Evolutionary conservation across 1,140 invertebrate genomes (phyloP), one percentile per base, ranked within the genome.

Genomic region (Drosophila melanogaster): DNA sequence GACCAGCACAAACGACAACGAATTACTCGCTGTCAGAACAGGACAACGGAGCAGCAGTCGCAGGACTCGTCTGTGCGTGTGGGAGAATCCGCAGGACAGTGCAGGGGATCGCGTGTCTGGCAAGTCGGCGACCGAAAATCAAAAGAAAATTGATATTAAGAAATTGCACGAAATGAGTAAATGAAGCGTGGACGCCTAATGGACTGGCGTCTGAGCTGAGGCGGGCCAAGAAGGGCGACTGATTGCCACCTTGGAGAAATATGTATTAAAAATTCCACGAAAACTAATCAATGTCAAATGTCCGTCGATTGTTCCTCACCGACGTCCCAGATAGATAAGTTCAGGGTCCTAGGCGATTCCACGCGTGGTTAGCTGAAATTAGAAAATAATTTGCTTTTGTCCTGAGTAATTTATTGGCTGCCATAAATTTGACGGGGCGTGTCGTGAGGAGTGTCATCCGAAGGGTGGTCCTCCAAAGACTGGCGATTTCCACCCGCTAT

Each of bases 221-320:
- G 40, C 11, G 30, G 33, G 15, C 3, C 62, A 22, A 55, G 49
- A 15, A 43, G 49, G 49, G 43, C 47, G 15, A 56, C 49, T 70
- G 66, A 64, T 56, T 66, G 74, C 55, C 61, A 58, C 56, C 51
- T 53, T 49, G 44, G 22, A 41, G 61, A 72, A 76, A 75, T 67
- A 83, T 84, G 54, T 84, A 84, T 84, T 84, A 80, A 80, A 84
- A 89, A 89, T 84, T 89, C 73, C 72, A 89, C 67, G 85, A 89
- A 89, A 89, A 89, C 84, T 89, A 89, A 89, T 89, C 84, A 89
- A 89, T 89, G 84, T 89, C 84, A 74, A 84, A 80, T 76, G 67
- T 74, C 77, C 59, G 71, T 79, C 84, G 79, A 87, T 89, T 87
- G 77, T 65, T 65, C 58, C 69, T 50, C 60, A 30, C 60, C 72